These are phyloP conservation scores for Ivindomyrus marchei DNA, from an alignment of 2,113 vertebrate genomes.

Conservation along the genomic window DNA sequence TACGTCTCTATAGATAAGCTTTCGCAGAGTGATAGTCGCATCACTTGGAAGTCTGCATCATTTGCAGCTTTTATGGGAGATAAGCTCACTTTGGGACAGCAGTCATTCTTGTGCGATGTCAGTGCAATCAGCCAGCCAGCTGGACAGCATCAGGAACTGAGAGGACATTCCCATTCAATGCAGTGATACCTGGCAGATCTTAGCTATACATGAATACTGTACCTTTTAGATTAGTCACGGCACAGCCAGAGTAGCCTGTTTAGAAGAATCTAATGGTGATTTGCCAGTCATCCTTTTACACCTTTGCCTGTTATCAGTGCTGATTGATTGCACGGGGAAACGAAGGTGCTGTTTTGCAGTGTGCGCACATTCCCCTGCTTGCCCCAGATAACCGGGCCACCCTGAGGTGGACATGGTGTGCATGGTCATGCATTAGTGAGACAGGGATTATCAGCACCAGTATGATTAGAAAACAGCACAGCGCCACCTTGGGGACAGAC, in stretches of 20 bases:
- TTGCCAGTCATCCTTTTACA: not conserved
- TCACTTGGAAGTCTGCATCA: not conserved
- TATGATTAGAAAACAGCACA: not conserved
- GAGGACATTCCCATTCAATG: not conserved
- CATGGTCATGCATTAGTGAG: not conserved
- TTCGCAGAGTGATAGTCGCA: not conserved
- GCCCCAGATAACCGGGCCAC: not conserved
- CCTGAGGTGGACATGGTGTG: not conserved
- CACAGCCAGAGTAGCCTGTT: not conserved
- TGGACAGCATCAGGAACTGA: not conserved
- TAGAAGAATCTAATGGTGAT: not conserved
- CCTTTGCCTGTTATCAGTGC: not conserved
- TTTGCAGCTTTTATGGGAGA: not conserved
- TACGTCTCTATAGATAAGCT: not conserved
- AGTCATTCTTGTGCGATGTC: not conserved
- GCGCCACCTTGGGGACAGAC: not conserved
- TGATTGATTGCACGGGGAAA: not conserved
- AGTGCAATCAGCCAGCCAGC: not conserved
- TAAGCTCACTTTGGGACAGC: not conserved
- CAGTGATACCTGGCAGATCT: not conserved
- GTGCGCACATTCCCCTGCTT: not conserved
- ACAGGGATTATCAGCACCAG: not conserved
- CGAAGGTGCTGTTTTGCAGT: not conserved
- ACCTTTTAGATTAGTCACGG: not conserved
- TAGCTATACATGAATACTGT: not conserved